Conservation (phyloP, 2,888 invertebrate genomes). For the Drosophila rellima region DNA sequence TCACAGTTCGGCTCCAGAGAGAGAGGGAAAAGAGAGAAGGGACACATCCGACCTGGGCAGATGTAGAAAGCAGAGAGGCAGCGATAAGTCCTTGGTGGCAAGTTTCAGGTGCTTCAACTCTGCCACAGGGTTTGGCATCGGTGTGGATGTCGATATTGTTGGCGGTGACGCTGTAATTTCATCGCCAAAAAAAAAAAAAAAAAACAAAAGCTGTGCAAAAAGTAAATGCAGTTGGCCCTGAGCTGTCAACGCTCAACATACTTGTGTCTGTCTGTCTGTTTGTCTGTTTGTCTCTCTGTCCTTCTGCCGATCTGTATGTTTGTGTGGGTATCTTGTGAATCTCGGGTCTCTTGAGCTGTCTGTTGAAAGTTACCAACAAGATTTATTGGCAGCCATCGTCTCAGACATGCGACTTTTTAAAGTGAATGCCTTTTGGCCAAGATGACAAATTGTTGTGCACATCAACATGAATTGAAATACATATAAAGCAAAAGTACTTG, state of each 20-base stretch:
- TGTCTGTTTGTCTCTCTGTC: not conserved
- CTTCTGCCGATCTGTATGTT: constrained; percentile 11
- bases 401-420: constrained; percentile 64
- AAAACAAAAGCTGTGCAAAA: constrained; percentile 50
- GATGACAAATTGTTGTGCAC: constrained; percentile 68
- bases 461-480: constrained; percentile 23
- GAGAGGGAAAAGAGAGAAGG: not conserved
- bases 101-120: constrained; percentile 76
- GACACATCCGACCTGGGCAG: constrained; percentile 10
- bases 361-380: constrained; percentile 72
- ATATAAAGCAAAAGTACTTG: constrained; percentile 3
- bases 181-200: constrained; percentile 63
- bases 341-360: constrained; percentile 45
- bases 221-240: constrained; percentile 81
- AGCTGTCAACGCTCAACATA: constrained; percentile 66
- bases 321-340: constrained; percentile 40
- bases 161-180: constrained; percentile 71
- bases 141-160: constrained; percentile 46
- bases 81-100: constrained; percentile 69
- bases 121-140: constrained; percentile 40
- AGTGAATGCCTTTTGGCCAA: constrained; percentile 74
- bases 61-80: constrained; percentile 5
- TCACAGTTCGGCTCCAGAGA: not conserved
- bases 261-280: not conserved
- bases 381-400: constrained; percentile 74